phyloP scores from a whole-genome alignment of 2,888 invertebrate species.

The Clitarchus hookeri region DNA sequence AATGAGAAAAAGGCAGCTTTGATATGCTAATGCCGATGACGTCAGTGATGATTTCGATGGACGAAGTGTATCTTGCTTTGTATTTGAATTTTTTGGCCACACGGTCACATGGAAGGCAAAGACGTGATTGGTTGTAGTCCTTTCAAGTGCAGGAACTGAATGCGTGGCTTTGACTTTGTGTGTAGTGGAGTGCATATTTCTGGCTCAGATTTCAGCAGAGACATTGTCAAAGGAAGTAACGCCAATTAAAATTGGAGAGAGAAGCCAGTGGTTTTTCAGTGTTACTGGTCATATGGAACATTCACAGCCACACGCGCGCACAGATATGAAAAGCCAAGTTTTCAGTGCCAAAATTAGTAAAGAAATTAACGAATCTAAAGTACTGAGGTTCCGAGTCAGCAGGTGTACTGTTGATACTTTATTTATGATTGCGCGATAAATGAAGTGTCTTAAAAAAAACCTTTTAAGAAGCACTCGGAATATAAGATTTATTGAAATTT shows the following conservation, averaged over 20 bases:
- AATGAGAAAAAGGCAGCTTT: neutral
- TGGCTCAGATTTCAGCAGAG: neutral
- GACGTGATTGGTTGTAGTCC: neutral
- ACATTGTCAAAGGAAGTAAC: neutral
- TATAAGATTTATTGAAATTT: too few species aligned
- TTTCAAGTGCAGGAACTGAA: constrained; percentile 6
- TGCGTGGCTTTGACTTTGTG: neutral
- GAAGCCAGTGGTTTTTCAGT: neutral
- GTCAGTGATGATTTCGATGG: neutral
- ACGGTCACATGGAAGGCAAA: neutral
- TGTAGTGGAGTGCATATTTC: neutral
- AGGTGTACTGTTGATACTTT: too few species aligned
- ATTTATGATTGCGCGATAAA: too few species aligned
- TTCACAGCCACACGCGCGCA: neutral
- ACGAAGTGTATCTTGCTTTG: neutral
- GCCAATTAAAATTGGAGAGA: neutral
- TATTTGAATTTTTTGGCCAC: neutral
- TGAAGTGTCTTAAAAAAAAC: too few species aligned
- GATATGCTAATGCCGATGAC: constrained; percentile 1
- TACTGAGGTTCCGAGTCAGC: too few species aligned
- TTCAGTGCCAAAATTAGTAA: too few species aligned
- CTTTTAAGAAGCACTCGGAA: too few species aligned
- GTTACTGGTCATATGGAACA: neutral
- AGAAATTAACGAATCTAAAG: too few species aligned
- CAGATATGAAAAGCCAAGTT: too few species aligned